Percentiles rank a stretch among this genome's conserved stretches.
Conservation (phyloP, 2,888 invertebrate genomes). For the Mellilla xanthometata region DNA sequence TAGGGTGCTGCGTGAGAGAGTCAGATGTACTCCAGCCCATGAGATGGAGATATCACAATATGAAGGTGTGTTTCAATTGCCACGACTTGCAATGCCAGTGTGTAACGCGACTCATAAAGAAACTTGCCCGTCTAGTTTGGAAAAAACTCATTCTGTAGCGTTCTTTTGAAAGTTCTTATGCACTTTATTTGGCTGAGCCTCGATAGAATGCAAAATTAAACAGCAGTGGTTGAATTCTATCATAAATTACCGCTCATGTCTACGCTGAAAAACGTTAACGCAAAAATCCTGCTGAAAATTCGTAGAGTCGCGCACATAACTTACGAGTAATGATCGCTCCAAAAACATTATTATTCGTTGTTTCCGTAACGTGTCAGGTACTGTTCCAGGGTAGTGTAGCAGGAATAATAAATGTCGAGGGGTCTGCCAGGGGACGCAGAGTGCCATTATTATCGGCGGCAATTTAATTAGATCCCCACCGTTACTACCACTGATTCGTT, state of each 20-base stretch:
- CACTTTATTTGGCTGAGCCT: not conserved
- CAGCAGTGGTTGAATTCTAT: slow-evolving; percentile 1
- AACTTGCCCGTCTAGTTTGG: slow-evolving; percentile 5
- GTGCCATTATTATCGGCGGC: slow-evolving; percentile 79
- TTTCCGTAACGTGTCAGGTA: slow-evolving; percentile 42
- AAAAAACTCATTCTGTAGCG: slow-evolving; percentile 1
- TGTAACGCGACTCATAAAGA: slow-evolving; percentile 16
- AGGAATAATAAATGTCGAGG: slow-evolving; percentile 78
- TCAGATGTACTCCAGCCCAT: slow-evolving; percentile 69
- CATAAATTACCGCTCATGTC: not conserved
- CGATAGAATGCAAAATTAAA: slow-evolving; percentile 1
- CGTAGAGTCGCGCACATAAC: slow-evolving; percentile 5
- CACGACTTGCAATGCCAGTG: slow-evolving; percentile 62
- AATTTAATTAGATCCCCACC: slow-evolving; percentile 81
- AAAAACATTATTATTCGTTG: slow-evolving; percentile 34
- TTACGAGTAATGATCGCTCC: slow-evolving; percentile 15
- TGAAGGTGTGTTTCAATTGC: slow-evolving; percentile 74
- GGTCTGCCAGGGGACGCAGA: slow-evolving; percentile 68
- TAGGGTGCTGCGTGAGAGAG: slow-evolving; percentile 47
- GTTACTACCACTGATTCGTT: slow-evolving; percentile 79
- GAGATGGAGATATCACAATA: slow-evolving; percentile 80
- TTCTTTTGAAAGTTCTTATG: slow-evolving; percentile 1
- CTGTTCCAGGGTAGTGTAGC: slow-evolving; percentile 54
- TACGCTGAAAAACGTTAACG: not conserved
- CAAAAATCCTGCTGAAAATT: not conserved